phyloP scores from a whole-genome alignment of 2,888 invertebrate species.

The Caenorhabditis parvicauda region DNA sequence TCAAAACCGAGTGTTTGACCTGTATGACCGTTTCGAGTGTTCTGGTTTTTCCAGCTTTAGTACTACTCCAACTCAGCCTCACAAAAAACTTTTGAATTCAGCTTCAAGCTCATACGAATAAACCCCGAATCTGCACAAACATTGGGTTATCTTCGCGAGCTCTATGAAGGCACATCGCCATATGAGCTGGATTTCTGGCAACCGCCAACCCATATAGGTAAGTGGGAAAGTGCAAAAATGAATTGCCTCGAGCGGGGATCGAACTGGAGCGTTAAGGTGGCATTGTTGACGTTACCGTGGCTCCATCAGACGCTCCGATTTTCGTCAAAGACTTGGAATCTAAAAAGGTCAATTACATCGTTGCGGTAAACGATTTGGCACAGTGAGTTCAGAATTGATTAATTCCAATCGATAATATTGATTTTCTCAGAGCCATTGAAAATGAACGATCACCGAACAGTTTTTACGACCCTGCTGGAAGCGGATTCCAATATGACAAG shows the following conservation, averaged over 20 bases:
- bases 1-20: too few species aligned
- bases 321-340: conserved; percentile 54
- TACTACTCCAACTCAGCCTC: background rate
- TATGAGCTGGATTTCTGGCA: conserved; percentile 60
- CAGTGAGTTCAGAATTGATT: conserved; percentile 33
- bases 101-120: conserved; percentile 59
- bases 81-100: conserved; percentile 18
- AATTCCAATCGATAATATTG: background rate
- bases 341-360: conserved; percentile 50
- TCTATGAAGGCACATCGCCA: conserved; percentile 47
- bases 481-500: conserved; percentile 45
- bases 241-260: too few species aligned
- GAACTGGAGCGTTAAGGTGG: conserved; percentile 14
- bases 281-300: conserved; percentile 50
- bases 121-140: conserved; percentile 50
- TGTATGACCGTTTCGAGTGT: background rate
- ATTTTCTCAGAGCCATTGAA: conserved; percentile 48
- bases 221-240: too few species aligned
- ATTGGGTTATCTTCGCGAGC: conserved; percentile 44
- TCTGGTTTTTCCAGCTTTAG: background rate
- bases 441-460: conserved; percentile 31
- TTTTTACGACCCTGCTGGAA: conserved; percentile 28
- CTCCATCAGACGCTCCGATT: conserved; percentile 45
- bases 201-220: conserved; percentile 45
- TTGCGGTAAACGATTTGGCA: conserved; percentile 58